Evolutionary conservation across 2,797 vertebrate genomes (phyloP).

Genomic region (Coccyzus lansbergi): DNA sequence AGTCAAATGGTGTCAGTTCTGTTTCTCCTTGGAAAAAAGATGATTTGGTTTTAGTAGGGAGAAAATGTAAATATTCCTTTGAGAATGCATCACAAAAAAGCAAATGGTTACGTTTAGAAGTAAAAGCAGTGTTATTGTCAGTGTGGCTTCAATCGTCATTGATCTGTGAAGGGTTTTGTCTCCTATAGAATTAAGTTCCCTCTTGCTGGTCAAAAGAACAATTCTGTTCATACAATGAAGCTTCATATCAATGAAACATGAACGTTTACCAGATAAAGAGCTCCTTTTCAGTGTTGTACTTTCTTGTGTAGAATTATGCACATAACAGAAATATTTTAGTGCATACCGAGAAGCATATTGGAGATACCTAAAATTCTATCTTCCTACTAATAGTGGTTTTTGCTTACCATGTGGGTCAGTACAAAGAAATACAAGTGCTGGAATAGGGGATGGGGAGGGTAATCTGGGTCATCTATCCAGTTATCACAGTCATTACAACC

Average conservation of each 20-base stretch:
- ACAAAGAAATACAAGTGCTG: neutral
- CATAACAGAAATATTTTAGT: neutral
- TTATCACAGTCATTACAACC: neutral
- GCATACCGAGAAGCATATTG: neutral
- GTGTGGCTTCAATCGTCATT: neutral
- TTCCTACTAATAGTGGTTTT: neutral
- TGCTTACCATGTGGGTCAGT: neutral
- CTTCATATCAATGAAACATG: neutral
- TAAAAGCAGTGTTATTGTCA: neutral
- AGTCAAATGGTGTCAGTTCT: neutral
- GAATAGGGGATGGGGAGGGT: neutral
- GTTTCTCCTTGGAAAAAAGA: neutral
- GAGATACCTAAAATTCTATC: neutral
- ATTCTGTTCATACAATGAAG: neutral
- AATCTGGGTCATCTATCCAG: neutral
- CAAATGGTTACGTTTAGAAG: neutral
- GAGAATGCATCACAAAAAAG: neutral
- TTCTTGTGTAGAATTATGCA: neutral
- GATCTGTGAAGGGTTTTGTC: neutral
- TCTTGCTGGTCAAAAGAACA: neutral
- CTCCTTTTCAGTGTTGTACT: neutral
- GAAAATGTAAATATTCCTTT: neutral
- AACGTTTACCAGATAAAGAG: neutral
- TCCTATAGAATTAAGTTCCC: neutral
- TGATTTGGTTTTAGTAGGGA: neutral